Percentiles rank a stretch among this genome's conserved stretches.
These are phyloP conservation scores for Drosophila lutescens DNA, from an alignment of 2,888 invertebrate species.

Conservation along the genomic window DNA sequence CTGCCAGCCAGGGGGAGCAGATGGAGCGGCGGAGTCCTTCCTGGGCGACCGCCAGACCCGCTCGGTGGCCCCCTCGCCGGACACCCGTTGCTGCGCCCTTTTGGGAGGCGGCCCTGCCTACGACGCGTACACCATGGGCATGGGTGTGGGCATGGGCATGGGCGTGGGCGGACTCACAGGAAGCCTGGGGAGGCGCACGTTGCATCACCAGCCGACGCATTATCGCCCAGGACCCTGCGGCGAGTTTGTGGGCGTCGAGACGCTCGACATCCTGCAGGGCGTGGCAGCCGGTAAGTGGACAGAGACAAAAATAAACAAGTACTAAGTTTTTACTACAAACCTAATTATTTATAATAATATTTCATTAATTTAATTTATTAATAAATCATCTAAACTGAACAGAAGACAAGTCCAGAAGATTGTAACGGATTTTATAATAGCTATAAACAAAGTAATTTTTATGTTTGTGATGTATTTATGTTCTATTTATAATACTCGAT, in stretches of 20 bases:
- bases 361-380: neutral
- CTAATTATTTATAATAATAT: too few relatives aligned
- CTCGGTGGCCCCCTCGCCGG: slow-evolving; percentile 73
- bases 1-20: slow-evolving; percentile 67
- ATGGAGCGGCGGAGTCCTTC: slow-evolving; percentile 71
- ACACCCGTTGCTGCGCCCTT: slow-evolving; percentile 82
- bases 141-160: slow-evolving; percentile 25
- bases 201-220: slow-evolving; percentile 67
- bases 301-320: neutral
- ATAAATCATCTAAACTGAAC: too few relatives aligned
- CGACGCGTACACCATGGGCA: slow-evolving; percentile 71
- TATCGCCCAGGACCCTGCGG: slow-evolving; percentile 56
- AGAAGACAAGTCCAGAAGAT: too few relatives aligned
- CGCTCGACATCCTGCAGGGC: slow-evolving; percentile 84
- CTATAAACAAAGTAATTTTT: too few relatives aligned
- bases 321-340: too few relatives aligned
- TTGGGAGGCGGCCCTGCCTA: slow-evolving; percentile 74
- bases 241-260: slow-evolving; percentile 83
- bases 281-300: slow-evolving; percentile 82
- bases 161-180: slow-evolving; percentile 69
- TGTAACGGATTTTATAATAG: too few relatives aligned
- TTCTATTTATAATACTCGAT: too few relatives aligned
- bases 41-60: slow-evolving; percentile 63
- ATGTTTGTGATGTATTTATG: too few relatives aligned
- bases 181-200: slow-evolving; percentile 70